Conservation (phyloP, 2,797 vertebrate species). For the Sebastes hopkinsi region DNA sequence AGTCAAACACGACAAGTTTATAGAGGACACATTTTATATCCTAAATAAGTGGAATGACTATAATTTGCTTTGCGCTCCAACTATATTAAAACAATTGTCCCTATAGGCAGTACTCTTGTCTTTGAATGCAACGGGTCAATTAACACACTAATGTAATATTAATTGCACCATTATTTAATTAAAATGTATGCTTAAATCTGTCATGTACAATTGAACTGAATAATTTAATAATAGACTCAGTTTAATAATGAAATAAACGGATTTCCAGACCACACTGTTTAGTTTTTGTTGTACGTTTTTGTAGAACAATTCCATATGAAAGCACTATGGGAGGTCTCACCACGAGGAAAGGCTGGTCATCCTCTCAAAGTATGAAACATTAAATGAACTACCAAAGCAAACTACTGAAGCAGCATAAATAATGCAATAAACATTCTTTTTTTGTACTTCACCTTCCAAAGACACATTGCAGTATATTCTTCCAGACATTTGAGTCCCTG, state of each 20-base stretch:
- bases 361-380: conserved; percentile 14
- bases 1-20: conserved; percentile 65
- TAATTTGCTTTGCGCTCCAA: conserved; percentile 21
- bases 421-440: conserved; percentile 82
- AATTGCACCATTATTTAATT: conserved; percentile 55
- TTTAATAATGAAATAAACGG: conserved; percentile 15
- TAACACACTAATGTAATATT: conserved; percentile 58
- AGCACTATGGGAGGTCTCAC: conserved; percentile 7
- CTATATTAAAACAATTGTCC: conserved; percentile 37
- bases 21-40: conserved; percentile 37
- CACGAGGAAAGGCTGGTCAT: conserved; percentile 5
- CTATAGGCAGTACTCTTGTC: conserved; percentile 23
- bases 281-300: background rate
- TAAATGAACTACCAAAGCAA: conserved; percentile 56
- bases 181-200: conserved; percentile 52
- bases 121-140: conserved; percentile 40
- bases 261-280: conserved; percentile 11
- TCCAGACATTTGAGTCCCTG: conserved; percentile 81
- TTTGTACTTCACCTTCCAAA: conserved; percentile 75
- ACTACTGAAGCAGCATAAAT: conserved; percentile 86
- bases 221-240: conserved; percentile 37
- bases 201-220: conserved; percentile 49
- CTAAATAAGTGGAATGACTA: conserved; percentile 36
- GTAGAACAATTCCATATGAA: background rate
- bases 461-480: conserved; percentile 72